A percentile compares a stretch with the other conserved stretches of the same genome.
Evolutionary conservation across 1,140 invertebrate species (phyloP).

Genomic region (Diuraphis noxia): DNA sequence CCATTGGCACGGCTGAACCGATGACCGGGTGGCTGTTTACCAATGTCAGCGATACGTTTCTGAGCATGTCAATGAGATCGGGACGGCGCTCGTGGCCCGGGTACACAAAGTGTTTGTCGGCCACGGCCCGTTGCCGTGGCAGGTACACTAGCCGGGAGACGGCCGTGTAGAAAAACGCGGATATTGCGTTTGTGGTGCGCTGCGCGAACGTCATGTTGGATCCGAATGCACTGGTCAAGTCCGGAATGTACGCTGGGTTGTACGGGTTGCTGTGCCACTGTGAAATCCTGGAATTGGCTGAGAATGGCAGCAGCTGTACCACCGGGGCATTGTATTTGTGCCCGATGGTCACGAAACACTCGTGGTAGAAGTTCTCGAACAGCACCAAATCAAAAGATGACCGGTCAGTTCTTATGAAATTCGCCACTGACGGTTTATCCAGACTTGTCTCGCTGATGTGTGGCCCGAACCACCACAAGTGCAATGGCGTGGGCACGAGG

Average conservation of each 20-base stretch:
- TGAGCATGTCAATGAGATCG: slow-evolving; percentile 54
- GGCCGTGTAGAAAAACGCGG: background rate
- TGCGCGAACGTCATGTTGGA: slow-evolving; percentile 29
- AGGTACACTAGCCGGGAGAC: background rate
- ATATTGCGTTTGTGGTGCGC: background rate
- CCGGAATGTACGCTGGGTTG: slow-evolving; percentile 41
- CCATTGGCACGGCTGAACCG: slow-evolving; percentile 60
- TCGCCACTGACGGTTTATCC: background rate
- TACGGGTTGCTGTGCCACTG: slow-evolving; percentile 42
- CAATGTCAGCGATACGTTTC: slow-evolving; percentile 61
- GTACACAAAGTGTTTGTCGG: slow-evolving; percentile 55
- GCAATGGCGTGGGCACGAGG: background rate
- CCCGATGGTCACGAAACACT: slow-evolving; percentile 2
- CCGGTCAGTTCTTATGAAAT: background rate
- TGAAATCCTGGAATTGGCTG: slow-evolving; percentile 10
- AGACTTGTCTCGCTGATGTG: background rate
- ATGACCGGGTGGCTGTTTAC: slow-evolving; percentile 65
- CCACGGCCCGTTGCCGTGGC: slow-evolving; percentile 53
- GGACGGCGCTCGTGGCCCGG: slow-evolving; percentile 55
- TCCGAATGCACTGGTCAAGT: background rate
- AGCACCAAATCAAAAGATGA: slow-evolving; percentile 20
- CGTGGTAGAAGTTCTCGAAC: slow-evolving; percentile 40
- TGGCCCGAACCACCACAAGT: slow-evolving; percentile 37
- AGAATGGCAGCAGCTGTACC: slow-evolving; percentile 30
- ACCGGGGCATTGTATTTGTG: slow-evolving; percentile 21